These are phyloP conservation scores for Oxyruncus cristatus DNA, from an alignment of 2,113 vertebrate species.

Conservation along the genomic window DNA sequence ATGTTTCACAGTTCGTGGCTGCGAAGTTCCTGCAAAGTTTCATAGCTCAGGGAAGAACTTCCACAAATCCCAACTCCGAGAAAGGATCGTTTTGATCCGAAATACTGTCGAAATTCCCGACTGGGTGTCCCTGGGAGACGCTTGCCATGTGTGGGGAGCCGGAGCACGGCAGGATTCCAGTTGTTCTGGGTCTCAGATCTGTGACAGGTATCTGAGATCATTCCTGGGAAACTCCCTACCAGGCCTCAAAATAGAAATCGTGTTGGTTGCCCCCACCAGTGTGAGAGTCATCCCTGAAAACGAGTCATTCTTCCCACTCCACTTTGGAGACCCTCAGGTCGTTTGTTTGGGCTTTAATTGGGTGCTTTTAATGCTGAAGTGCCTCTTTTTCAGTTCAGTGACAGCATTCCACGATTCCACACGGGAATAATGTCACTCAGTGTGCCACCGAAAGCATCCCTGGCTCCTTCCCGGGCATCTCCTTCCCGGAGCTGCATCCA, in stretches of 20 bases:
- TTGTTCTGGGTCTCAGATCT: neutral
- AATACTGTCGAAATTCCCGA: neutral
- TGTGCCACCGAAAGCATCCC: neutral
- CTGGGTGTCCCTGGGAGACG: neutral
- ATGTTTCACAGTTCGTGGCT: rapidly evolving
- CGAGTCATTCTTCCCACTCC: neutral
- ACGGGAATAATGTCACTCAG: neutral
- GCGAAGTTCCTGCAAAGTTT: neutral
- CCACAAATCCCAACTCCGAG: neutral
- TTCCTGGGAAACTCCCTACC: neutral
- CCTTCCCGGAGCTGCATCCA: neutral
- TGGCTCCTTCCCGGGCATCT: neutral
- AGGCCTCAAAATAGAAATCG: neutral
- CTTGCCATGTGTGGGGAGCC: neutral
- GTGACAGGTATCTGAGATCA: constrained; percentile 15
- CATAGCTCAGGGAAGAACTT: neutral
- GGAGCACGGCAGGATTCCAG: neutral
- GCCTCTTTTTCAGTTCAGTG: neutral
- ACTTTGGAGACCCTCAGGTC: neutral
- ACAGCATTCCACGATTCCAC: rapidly evolving
- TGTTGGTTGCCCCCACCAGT: neutral
- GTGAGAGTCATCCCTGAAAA: neutral
- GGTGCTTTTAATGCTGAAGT: neutral
- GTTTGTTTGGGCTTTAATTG: neutral
- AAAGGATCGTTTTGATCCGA: neutral